Base-by-base conservation (phyloP, 2,113 vertebrate genomes). In the Nerophis ophidion region DNA sequence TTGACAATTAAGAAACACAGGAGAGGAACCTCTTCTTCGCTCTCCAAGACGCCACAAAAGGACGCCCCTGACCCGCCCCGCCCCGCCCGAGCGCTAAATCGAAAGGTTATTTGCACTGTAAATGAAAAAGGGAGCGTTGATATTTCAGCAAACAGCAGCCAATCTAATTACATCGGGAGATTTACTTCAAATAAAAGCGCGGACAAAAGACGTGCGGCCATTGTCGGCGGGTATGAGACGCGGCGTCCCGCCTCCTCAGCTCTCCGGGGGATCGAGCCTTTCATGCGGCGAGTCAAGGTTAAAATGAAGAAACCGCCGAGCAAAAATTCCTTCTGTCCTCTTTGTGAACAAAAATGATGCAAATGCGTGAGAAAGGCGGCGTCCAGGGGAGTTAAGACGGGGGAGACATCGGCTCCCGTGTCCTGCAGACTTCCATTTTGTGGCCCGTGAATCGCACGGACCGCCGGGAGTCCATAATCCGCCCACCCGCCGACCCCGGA, bases 1-100 rank as follows among this genome's bases (percentile, higher is more conserved):
- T 92, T 89, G 87, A 93, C 92, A 92, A 93, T 92, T 91, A 92
- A 91, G 89, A 86, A 91, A 92, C 92, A 91, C 87, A 90, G 87
- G 90, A 88, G 76, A 78, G 57, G 55, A 76, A 71, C 70, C 87
- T 89, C 87, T 90, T 76, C 40, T 69, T 79, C 58, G 53, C 74
- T 79, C 77, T 81, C 80, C 79, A 12, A 44, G 40, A 9, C 70
- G 79, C 79, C 75, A 81, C 70, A 86, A 76, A 90, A 53, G 60
- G 87, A 74, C 77, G 86, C 14, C 86, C 84, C 70, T n/a, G n/a
- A n/a, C 63, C 71, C 70, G 53, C 14, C 86, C 84, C 70, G 61
- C 69, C 72, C 57, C 14, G 86, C 84, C 70, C 63, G 80, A 85
- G 77, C 17, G 34, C 10, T 75, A 88, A 44, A 89, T 89, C 79